Percentiles rank a stretch among this genome's conserved stretches.
phyloP scores from a whole-genome alignment of 2,888 invertebrate genomes.

The Microplitis deprimator region DNA sequence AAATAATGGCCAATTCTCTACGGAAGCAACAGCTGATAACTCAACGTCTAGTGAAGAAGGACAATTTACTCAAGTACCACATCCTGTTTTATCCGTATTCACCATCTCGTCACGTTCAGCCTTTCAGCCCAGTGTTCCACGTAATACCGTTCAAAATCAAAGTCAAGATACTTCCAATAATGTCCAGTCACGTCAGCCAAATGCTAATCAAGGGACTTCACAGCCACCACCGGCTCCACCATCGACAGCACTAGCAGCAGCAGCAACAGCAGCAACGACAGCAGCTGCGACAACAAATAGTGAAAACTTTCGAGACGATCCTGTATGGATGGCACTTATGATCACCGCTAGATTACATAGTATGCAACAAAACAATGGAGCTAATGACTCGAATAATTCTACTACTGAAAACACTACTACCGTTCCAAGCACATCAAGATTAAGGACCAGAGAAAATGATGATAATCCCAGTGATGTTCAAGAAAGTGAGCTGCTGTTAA shows the following conservation, averaged over 20 bases:
- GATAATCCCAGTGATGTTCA: slow-evolving; percentile 1
- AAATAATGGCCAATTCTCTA: slow-evolving; percentile 2
- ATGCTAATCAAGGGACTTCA: neutral
- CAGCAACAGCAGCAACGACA: neutral
- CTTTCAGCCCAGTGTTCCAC: slow-evolving; percentile 61
- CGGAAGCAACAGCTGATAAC: slow-evolving; percentile 46
- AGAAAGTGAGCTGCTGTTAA: neutral
- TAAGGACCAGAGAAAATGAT: neutral
- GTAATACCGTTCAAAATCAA: neutral
- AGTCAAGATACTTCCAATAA: slow-evolving; percentile 1
- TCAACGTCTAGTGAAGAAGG: slow-evolving; percentile 61
- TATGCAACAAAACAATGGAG: neutral
- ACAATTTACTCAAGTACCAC: slow-evolving; percentile 37
- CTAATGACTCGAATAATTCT: neutral
- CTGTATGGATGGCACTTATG: neutral
- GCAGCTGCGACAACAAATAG: neutral
- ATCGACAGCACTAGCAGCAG: neutral
- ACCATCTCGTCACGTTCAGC: slow-evolving; percentile 65
- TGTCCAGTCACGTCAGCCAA: neutral
- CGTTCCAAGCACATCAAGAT: neutral
- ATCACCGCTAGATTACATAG: neutral
- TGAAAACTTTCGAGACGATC: neutral
- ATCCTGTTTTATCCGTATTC: slow-evolving; percentile 55
- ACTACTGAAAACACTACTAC: neutral
- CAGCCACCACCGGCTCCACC: neutral